phyloP scores from a whole-genome alignment of 2,113 vertebrate species.

The Pyxicephalus adspersus region DNA sequence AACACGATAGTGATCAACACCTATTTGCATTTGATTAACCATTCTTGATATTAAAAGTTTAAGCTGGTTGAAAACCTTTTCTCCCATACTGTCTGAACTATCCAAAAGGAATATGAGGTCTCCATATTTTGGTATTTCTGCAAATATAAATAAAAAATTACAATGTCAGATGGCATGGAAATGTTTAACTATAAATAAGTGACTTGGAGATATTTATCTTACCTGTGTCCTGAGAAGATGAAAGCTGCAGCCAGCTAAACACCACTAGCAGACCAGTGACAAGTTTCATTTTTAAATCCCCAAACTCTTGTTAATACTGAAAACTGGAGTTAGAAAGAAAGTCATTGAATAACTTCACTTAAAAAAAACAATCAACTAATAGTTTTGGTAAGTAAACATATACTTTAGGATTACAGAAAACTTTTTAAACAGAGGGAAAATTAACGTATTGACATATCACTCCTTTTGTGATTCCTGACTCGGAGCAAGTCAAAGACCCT shows the following conservation, averaged over 20 bases:
- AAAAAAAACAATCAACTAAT: too few species aligned
- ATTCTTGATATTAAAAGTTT: constrained; percentile 61
- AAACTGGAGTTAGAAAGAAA: neutral
- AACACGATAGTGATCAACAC: constrained; percentile 61
- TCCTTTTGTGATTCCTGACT: too few species aligned
- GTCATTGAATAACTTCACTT: too few species aligned
- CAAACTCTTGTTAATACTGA: neutral
- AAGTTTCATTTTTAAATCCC: constrained; percentile 60
- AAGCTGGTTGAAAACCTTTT: constrained; percentile 58
- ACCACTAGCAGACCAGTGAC: constrained; percentile 50
- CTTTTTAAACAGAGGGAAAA: too few species aligned
- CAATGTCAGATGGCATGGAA: neutral
- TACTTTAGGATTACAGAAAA: too few species aligned
- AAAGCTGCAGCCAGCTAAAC: constrained; percentile 44
- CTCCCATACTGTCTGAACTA: constrained; percentile 62
- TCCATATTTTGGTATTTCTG: constrained; percentile 58
- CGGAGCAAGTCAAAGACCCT: too few species aligned
- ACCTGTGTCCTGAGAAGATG: constrained; percentile 60
- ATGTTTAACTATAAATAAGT: neutral
- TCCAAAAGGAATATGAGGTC: constrained; percentile 70
- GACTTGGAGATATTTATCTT: neutral
- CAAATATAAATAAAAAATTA: constrained; percentile 23
- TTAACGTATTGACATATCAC: too few species aligned
- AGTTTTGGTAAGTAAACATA: too few species aligned
- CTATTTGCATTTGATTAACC: constrained; percentile 62